Evolutionary conservation across 2,113 vertebrate genomes (phyloP).

Genomic region (Rallus limicola): DNA sequence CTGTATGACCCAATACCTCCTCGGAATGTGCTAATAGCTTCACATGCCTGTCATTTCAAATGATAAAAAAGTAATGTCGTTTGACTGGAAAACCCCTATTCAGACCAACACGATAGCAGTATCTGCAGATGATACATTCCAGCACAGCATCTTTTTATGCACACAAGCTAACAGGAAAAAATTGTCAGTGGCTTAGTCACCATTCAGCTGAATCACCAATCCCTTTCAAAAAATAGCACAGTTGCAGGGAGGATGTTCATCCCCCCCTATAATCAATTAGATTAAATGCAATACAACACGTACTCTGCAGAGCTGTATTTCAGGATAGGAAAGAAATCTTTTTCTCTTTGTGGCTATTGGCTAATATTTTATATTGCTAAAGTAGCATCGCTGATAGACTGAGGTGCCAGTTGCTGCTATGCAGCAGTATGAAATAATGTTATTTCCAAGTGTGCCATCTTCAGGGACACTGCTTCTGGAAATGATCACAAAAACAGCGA

Average conservation of each 20-base stretch:
- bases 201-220: slow-evolving; percentile 35
- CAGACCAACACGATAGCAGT: background rate
- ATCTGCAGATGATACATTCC: background rate
- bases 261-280: background rate
- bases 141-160: slow-evolving; percentile 32
- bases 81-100: background rate
- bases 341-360: background rate
- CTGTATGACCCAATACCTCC: background rate
- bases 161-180: background rate
- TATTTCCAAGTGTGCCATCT: background rate
- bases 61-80: background rate
- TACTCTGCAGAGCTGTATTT: slow-evolving; percentile 10
- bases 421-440: background rate
- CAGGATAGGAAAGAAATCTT: background rate
- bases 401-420: background rate
- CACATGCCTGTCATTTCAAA: background rate
- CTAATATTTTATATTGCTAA: background rate
- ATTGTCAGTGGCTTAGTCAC: slow-evolving; percentile 46
- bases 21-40: background rate
- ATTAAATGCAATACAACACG: background rate
- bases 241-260: background rate
- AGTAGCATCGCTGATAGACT: background rate
- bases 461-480: background rate
- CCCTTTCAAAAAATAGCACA: slow-evolving; percentile 15
- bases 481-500: background rate